phyloP scores from a whole-genome alignment of 37 sponge, comb jelly and placozoan species.

The Petrosia ficiformis region DNA sequence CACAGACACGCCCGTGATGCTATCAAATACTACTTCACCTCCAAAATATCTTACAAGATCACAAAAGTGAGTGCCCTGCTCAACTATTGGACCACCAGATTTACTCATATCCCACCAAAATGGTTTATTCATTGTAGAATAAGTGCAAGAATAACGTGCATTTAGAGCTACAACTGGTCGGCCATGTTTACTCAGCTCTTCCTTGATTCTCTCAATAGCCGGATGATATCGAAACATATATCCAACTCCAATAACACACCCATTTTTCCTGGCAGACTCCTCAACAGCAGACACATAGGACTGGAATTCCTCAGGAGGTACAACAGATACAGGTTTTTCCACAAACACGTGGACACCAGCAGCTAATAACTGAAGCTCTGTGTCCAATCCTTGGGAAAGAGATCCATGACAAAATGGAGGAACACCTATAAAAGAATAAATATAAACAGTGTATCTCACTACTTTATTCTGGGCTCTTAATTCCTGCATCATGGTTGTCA shows the following conservation, averaged over 20 bases:
- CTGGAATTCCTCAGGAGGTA: constrained; percentile 57
- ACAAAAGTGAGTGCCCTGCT: constrained; percentile 91
- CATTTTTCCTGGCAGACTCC: constrained; percentile 17
- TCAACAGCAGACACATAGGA: constrained; percentile 52
- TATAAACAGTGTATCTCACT: neutral
- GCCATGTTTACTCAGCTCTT: constrained; percentile 30
- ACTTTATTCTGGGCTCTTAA: neutral
- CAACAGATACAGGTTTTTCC: constrained; percentile 84
- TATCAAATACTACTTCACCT: constrained; percentile 36
- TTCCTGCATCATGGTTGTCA: too few species aligned
- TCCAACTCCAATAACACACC: constrained; percentile 54
- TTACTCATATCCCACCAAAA: constrained; percentile 72
- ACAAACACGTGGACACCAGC: constrained; percentile 78
- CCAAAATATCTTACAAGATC: constrained; percentile 75
- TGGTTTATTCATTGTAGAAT: constrained; percentile 45
- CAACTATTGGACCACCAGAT: constrained; percentile 87
- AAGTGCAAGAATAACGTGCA: constrained; percentile 69
- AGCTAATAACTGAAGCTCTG: constrained; percentile 67
- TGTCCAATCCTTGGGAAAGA: constrained; percentile 28
- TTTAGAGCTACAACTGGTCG: constrained; percentile 41
- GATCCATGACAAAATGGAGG: constrained; percentile 73
- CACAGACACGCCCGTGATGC: constrained; percentile 25
- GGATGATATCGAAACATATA: constrained; percentile 92
- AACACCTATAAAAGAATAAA: constrained; percentile 43
- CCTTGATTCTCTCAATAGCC: constrained; percentile 59